These are phyloP conservation scores for Diadromus collaris DNA, from an alignment of 2,888 invertebrate genomes.

Conservation along the genomic window DNA sequence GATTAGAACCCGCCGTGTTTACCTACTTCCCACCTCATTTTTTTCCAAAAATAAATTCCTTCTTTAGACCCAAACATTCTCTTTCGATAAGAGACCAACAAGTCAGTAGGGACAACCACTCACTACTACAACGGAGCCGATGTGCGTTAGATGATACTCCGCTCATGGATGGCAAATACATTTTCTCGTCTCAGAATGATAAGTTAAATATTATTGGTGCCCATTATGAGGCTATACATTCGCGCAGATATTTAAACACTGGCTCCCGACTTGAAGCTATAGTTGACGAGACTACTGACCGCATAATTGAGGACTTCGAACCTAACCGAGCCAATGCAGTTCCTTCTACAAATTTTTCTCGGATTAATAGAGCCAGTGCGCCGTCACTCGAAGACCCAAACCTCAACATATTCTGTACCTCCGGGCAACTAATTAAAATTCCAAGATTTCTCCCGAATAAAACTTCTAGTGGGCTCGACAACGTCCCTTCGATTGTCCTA, in stretches of 20 bases:
- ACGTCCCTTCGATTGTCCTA: neutral
- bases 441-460: neutral
- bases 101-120: too few relatives aligned
- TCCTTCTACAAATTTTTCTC: neutral
- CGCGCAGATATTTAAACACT: constrained; percentile 24
- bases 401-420: neutral
- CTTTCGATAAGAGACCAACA: neutral
- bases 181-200: neutral
- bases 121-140: neutral
- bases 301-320: constrained; percentile 10
- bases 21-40: neutral
- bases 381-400: neutral
- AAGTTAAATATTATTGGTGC: constrained; percentile 42
- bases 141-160: neutral
- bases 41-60: constrained; percentile 31
- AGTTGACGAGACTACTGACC: neutral
- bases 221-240: constrained; percentile 30
- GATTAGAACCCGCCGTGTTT: too few relatives aligned
- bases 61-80: neutral
- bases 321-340: too few relatives aligned
- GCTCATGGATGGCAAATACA: neutral
- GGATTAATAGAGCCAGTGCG: neutral
- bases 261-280: neutral
- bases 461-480: neutral
- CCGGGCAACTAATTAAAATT: neutral